Evolutionary conservation across 1,140 invertebrate species (phyloP).

Genomic region (Ceratoteleas bidentatus): DNA sequence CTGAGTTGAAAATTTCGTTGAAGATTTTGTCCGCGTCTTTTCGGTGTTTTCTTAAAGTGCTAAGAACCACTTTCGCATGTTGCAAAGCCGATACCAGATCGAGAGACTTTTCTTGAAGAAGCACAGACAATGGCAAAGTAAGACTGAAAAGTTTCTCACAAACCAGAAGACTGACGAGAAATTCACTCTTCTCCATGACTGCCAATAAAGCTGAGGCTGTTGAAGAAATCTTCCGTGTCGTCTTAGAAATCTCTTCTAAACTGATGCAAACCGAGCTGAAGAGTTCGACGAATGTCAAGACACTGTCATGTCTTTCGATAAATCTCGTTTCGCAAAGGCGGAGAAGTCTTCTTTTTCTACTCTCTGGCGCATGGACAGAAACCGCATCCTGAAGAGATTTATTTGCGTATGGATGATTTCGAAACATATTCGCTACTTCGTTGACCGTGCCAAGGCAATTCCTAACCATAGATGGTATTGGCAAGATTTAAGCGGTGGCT

Average conservation of each 20-base stretch:
- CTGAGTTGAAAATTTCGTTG: slow-evolving; percentile 18
- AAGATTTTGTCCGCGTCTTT: slow-evolving; percentile 25
- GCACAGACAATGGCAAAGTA: slow-evolving; percentile 17
- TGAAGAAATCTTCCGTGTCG: slow-evolving; percentile 10
- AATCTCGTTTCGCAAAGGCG: slow-evolving; percentile 27
- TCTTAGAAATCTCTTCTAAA: slow-evolving; percentile 25
- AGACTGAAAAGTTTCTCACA: slow-evolving; percentile 37
- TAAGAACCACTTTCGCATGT: slow-evolving; percentile 15
- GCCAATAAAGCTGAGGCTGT: slow-evolving; percentile 18
- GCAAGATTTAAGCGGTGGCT: too few relatives aligned
- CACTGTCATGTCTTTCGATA: slow-evolving; percentile 36
- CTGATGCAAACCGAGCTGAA: slow-evolving; percentile 12
- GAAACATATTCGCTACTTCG: too few relatives aligned
- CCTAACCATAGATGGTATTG: too few relatives aligned
- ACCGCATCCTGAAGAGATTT: slow-evolving; percentile 26
- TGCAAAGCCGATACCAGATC: slow-evolving; percentile 17
- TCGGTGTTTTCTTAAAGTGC: slow-evolving; percentile 3
- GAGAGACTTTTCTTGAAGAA: slow-evolving; percentile 19
- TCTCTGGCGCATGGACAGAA: slow-evolving; percentile 14
- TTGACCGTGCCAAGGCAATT: too few relatives aligned
- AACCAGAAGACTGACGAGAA: slow-evolving; percentile 18
- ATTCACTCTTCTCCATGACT: slow-evolving; percentile 26
- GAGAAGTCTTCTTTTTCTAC: slow-evolving; percentile 28
- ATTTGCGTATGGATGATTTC: slow-evolving; percentile 37
- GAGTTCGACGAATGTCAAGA: slow-evolving; percentile 27